Percentiles rank a stretch among this genome's conserved stretches.
These are phyloP conservation scores for Diloba caeruleocephala DNA, from an alignment of 2,888 invertebrate species.

Conservation along the genomic window DNA sequence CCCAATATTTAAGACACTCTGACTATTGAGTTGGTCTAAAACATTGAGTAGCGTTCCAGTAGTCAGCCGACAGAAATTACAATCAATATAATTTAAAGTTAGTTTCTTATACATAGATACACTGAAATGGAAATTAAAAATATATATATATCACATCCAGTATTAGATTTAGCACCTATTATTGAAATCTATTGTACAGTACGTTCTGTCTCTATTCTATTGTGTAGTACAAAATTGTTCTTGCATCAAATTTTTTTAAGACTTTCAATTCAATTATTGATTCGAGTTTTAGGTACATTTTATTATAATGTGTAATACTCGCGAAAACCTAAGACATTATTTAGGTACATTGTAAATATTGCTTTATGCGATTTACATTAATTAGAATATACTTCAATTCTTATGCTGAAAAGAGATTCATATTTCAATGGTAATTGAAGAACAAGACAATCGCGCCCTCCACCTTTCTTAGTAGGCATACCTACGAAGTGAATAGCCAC, in stretches of 20 bases:
- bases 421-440: slow-evolving; percentile 11
- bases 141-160: too few relatives aligned
- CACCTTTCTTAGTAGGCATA: slow-evolving; percentile 3
- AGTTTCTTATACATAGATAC: too few relatives aligned
- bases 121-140: too few relatives aligned
- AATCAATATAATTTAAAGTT: too few relatives aligned
- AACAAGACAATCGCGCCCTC: neutral
- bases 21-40: too few relatives aligned
- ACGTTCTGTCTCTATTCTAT: slow-evolving; percentile 29
- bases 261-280: slow-evolving; percentile 17
- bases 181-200: slow-evolving; percentile 10
- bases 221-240: slow-evolving; percentile 12
- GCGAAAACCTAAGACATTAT: too few relatives aligned
- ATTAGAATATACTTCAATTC: slow-evolving; percentile 6
- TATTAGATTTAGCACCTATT: too few relatives aligned
- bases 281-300: too few relatives aligned
- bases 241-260: slow-evolving; percentile 8
- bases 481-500: slow-evolving; percentile 7
- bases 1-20: too few relatives aligned
- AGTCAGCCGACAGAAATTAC: too few relatives aligned
- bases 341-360: slow-evolving; percentile 6
- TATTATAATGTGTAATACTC: too few relatives aligned
- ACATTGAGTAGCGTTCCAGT: too few relatives aligned
- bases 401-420: slow-evolving; percentile 1
- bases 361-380: slow-evolving; percentile 15